Conservation (phyloP, 1,140 invertebrate genomes). For the Tribolium madens region DNA sequence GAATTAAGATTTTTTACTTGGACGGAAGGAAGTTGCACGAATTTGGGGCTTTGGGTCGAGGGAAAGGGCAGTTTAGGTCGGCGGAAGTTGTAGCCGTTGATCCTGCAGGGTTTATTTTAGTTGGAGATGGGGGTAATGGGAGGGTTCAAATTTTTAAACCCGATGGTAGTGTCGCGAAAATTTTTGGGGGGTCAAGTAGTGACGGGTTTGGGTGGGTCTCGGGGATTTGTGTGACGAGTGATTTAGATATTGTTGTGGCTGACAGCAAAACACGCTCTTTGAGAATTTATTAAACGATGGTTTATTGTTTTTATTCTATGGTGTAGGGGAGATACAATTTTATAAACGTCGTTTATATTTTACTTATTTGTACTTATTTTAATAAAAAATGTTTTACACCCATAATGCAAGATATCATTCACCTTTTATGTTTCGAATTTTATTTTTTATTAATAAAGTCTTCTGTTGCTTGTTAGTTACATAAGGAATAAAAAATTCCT, state of each 20-base stretch:
- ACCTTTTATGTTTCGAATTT: too few species aligned
- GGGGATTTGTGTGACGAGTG: constrained; percentile 74
- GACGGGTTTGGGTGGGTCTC: constrained; percentile 80
- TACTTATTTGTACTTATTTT: too few species aligned
- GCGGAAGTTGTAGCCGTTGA: constrained; percentile 79
- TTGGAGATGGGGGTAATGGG: constrained; percentile 83
- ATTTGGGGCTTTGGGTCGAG: constrained; percentile 73
- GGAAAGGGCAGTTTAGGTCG: constrained; percentile 74
- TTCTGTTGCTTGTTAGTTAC: too few species aligned
- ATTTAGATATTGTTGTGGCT: constrained; percentile 76
- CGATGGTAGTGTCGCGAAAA: constrained; percentile 73
- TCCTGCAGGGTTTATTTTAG: constrained; percentile 77
- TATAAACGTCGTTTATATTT: too few species aligned
- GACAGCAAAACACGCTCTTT: constrained; percentile 80
- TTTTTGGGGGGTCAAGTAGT: constrained; percentile 73
- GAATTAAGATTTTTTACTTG: constrained; percentile 72
- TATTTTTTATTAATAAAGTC: too few species aligned
- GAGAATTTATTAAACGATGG: constrained; percentile 72
- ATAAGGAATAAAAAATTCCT: too few species aligned
- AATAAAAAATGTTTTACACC: too few species aligned
- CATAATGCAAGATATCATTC: too few species aligned
- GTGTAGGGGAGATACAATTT: too few species aligned
- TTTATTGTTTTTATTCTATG: too few species aligned
- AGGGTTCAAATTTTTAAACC: constrained; percentile 80
- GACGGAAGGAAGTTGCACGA: constrained; percentile 68